phyloP scores from a whole-genome alignment of 2,113 vertebrate genomes.

The Chascanopsetta lugubris region DNA sequence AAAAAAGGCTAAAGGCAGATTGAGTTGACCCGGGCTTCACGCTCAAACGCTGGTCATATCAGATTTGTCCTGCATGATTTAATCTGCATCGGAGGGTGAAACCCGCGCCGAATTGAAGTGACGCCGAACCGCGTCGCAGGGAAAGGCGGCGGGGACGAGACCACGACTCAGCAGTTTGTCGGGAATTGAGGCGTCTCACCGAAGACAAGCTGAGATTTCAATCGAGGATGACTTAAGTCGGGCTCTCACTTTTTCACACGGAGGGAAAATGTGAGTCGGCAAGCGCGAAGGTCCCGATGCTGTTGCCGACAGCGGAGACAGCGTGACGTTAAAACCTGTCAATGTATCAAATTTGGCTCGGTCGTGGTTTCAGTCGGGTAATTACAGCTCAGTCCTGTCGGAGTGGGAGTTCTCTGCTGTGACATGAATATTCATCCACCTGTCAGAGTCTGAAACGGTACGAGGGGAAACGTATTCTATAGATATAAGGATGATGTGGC shows the following conservation, averaged over 20 bases:
- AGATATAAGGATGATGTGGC: too few relatives aligned
- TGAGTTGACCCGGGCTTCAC: not conserved
- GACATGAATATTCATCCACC: not conserved
- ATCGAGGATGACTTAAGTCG: not conserved
- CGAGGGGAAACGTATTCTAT: too few relatives aligned
- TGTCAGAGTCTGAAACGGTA: too few relatives aligned
- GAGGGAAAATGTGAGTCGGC: not conserved
- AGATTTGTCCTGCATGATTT: conserved; percentile 38
- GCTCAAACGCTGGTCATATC: conserved; percentile 24
- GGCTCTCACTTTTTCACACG: not conserved
- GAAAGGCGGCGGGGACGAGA: conserved; percentile 2
- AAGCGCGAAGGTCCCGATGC: not conserved
- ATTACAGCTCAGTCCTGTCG: not conserved
- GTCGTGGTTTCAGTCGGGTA: not conserved
- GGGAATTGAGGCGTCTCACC: conserved; percentile 1
- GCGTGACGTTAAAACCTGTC: not conserved
- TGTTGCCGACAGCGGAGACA: not conserved
- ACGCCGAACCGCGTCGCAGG: conserved; percentile 36
- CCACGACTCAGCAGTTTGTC: conserved; percentile 13
- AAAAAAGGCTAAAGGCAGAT: not conserved
- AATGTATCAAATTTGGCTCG: not conserved
- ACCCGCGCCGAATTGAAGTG: conserved; percentile 28
- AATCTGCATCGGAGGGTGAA: conserved; percentile 15
- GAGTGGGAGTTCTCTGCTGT: not conserved
- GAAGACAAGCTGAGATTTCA: not conserved